Conservation (phyloP, 2,113 vertebrate species). For the Dryoscopus gambensis region DNA sequence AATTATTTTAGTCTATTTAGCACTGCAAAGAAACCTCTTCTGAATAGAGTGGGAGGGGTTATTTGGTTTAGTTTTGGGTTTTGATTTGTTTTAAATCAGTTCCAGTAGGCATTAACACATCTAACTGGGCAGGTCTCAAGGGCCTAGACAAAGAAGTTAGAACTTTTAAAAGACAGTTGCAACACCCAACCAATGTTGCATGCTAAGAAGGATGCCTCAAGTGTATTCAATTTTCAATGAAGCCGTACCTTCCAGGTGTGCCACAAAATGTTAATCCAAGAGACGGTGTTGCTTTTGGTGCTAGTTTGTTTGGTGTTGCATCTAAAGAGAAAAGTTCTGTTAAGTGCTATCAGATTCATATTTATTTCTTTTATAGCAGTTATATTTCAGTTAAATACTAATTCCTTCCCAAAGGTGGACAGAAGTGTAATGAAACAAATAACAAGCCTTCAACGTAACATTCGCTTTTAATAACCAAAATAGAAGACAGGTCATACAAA, state of each 20-base stretch:
- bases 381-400: neutral
- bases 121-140: neutral
- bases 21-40: neutral
- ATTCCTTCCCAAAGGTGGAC: neutral
- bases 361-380: neutral
- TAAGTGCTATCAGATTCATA: neutral
- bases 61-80: neutral
- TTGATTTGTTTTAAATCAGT: neutral
- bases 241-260: constrained; percentile 77
- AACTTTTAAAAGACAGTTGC: neutral
- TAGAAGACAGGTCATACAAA: neutral
- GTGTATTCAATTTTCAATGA: neutral
- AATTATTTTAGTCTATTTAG: neutral
- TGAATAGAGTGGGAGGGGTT: neutral
- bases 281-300: constrained; percentile 48
- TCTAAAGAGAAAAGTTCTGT: constrained; percentile 16
- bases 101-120: neutral
- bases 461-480: neutral
- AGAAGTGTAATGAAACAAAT: neutral
- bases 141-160: neutral
- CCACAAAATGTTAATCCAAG: constrained; percentile 61
- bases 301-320: constrained; percentile 13
- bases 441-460: neutral
- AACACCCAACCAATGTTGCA: neutral
- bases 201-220: neutral